Evolutionary conservation across 2,797 vertebrate species (phyloP), one percentile per base, ranked within the genome.

Genomic region (Erethizon dorsatum): DNA sequence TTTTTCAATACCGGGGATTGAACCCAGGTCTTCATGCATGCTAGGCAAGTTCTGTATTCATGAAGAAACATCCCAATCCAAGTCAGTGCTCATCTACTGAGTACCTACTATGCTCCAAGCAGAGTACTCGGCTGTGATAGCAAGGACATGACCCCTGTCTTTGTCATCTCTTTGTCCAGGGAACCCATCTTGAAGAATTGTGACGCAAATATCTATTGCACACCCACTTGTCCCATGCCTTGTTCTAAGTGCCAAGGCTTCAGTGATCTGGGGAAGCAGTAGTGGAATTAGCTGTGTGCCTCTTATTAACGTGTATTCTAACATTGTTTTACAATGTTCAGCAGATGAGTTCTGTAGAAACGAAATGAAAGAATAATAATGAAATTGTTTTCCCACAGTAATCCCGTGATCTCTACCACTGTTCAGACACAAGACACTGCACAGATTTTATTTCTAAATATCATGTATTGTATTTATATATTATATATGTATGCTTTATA

Each of bases 361-460:
- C 22, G 4, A 89, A 80, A 52, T 63, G 56, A 41, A 80, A 79
- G 9, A 57, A 22, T 33, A 57, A 75, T 77, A 52, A 80, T 83
- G 33, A 79, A 50, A 5, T 15, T 65, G 2, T 82, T 92, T 33
- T 50, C 45, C 78, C 24, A 22, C 1, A 78, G 59, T 57, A 59
- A 54, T 56, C 45, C 28, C 90, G 80, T 83, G 14, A 41, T 83
- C 80, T 77, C 33, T 87, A 10, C 52, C 15, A 14, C 28, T 91
- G 0, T 91, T 92, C 61, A 56, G 65, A 65, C 26, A 90, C 24
- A 18, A 71, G 33, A 80, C 69, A 63, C 2, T 90, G 13, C 31
- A 28, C 54, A 56, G 78, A 75, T 84, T 89, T 96, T 89, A 87
- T 94, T 73, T 87, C 57, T 17, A 63, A 90, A 83, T 89, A 83